Evolutionary conservation across 1,140 invertebrate species (phyloP).

Genomic region (Drosophila grimshawi): DNA sequence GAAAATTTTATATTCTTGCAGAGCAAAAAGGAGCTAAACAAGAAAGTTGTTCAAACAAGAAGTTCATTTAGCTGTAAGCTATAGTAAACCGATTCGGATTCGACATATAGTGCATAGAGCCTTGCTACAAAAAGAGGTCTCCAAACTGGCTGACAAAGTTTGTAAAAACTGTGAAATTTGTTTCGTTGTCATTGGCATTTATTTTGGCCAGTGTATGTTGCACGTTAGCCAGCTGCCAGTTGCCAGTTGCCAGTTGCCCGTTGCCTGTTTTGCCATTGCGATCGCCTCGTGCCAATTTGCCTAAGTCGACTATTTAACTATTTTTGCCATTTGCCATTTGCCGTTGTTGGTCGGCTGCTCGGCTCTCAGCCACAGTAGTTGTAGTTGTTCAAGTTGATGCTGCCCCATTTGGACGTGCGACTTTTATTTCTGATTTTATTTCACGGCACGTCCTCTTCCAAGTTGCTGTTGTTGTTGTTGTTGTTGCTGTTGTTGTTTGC

Average conservation of each 20-base stretch:
- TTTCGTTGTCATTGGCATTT: no score
- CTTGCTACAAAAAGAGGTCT: no score
- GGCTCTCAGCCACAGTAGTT: constrained; percentile 10
- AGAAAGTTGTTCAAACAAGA: no score
- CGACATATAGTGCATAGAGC: no score
- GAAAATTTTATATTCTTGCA: no score
- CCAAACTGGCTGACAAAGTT: no score
- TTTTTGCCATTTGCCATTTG: constrained; percentile 57
- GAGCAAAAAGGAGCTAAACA: no score
- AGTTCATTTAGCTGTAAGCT: no score
- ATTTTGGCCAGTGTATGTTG: no score
- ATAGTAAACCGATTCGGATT: no score
- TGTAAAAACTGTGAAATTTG: no score
- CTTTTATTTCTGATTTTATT: constrained; percentile 57
- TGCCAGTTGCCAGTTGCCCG: constrained; percentile 2
- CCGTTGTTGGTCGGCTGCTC: neutral
- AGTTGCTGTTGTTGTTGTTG: constrained; percentile 15
- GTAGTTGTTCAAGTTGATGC: constrained; percentile 8
- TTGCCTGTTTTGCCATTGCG: constrained; percentile 11
- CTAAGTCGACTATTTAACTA: constrained; percentile 77
- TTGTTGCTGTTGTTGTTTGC: constrained; percentile 8
- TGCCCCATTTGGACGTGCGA: constrained; percentile 36
- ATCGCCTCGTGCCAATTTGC: constrained; percentile 65
- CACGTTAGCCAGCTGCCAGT: neutral
- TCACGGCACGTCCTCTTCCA: constrained; percentile 44